A percentile compares a stretch with the other conserved stretches of the same genome.
phyloP scores from a whole-genome alignment of 2,113 vertebrate species.

The Indri indri region DNA sequence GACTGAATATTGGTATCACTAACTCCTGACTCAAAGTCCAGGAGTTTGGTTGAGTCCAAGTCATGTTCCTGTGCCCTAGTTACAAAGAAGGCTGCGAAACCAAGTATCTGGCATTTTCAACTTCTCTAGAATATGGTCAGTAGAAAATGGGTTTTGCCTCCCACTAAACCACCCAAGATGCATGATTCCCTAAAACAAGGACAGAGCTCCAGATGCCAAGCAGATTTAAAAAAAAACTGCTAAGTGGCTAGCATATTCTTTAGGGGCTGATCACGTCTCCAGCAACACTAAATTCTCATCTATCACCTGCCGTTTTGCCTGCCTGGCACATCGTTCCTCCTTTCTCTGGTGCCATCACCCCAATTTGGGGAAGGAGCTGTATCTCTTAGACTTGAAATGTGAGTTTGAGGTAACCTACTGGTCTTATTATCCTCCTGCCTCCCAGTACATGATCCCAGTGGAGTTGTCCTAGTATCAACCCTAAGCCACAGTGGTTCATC shows the following conservation, averaged over 20 bases:
- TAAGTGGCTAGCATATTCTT: neutral
- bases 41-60: neutral
- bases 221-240: neutral
- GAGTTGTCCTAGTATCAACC: neutral
- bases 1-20: neutral
- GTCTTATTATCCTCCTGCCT: neutral
- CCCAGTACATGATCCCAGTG: neutral
- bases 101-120: neutral
- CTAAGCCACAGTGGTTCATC: neutral
- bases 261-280: neutral
- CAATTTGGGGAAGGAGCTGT: no score
- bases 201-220: neutral
- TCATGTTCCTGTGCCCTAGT: neutral
- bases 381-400: neutral
- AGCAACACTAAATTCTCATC: neutral
- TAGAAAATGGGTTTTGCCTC: neutral
- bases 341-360: neutral
- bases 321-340: neutral
- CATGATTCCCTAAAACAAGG: neutral
- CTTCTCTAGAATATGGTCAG: neutral
- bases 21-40: neutral
- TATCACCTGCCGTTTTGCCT: neutral
- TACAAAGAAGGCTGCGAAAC: neutral
- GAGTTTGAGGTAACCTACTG: neutral
- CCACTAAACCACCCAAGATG: neutral